Percentiles rank a stretch among this genome's conserved stretches.
phyloP scores from a whole-genome alignment of 2,888 invertebrate species.

The Malthinus seriepunctatus region DNA sequence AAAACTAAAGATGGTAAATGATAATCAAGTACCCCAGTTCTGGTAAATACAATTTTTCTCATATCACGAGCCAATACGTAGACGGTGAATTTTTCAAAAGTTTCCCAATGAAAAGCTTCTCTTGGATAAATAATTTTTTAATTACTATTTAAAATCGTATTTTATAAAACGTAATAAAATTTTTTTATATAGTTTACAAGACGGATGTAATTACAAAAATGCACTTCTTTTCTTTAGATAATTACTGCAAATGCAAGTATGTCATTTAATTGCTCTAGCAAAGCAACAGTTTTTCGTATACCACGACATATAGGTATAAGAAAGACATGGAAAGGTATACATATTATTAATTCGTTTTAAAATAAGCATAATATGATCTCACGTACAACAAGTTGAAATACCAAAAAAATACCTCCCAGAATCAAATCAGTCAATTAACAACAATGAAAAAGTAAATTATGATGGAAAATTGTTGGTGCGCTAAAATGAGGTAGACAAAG shows the following conservation, averaged over 20 bases:
- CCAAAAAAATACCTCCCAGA: constrained; percentile 45
- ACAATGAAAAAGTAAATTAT: constrained; percentile 40
- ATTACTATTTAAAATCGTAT: too few relatives aligned
- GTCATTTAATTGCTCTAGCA: constrained; percentile 5
- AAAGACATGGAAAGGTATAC: constrained; percentile 14
- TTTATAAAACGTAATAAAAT: too few relatives aligned
- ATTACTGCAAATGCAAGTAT: background rate
- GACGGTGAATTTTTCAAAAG: too few relatives aligned
- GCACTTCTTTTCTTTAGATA: too few relatives aligned
- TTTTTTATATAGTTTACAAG: too few relatives aligned
- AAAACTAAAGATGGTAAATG: constrained; percentile 1
- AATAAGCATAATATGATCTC: constrained; percentile 19
- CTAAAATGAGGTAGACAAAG: constrained; percentile 38
- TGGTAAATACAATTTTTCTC: background rate
- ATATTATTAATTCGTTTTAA: constrained; percentile 37
- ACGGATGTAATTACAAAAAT: too few relatives aligned
- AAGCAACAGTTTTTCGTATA: constrained; percentile 5
- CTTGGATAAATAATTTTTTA: too few relatives aligned
- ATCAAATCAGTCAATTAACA: constrained; percentile 45
- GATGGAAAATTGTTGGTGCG: constrained; percentile 36
- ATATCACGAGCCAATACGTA: too few relatives aligned
- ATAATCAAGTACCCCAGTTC: background rate
- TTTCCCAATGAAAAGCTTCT: too few relatives aligned
- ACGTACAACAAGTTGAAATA: constrained; percentile 4
- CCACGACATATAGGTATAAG: background rate